phyloP scores from a whole-genome alignment of 2,888 invertebrate species.

The Brachyptera putata region DNA sequence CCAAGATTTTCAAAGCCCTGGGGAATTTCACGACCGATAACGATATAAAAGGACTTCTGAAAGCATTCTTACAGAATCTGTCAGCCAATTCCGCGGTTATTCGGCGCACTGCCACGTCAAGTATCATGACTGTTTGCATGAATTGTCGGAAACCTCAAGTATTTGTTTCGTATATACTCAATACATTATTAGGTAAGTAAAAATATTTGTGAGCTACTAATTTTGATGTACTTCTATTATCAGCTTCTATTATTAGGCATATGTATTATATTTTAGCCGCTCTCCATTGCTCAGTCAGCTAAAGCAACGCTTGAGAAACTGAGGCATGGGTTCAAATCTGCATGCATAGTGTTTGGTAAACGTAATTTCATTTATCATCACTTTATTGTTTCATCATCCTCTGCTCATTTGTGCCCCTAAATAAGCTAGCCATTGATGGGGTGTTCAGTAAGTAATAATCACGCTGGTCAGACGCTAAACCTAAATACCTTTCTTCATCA shows the following conservation, averaged over 20 bases:
- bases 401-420: no score
- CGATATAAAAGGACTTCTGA: slow-evolving; percentile 66
- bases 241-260: no score
- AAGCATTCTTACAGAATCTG: slow-evolving; percentile 62
- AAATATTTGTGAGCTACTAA: no score
- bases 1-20: slow-evolving; percentile 60
- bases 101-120: slow-evolving; percentile 74
- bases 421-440: no score
- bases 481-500: no score
- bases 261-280: no score
- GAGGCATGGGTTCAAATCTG: not conserved
- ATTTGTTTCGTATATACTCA: slow-evolving; percentile 64
- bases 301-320: not conserved
- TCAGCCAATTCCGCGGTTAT: slow-evolving; percentile 65
- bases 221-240: no score
- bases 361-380: no score
- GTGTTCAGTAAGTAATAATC: no score
- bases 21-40: slow-evolving; percentile 67
- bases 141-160: slow-evolving; percentile 66
- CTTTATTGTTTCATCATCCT: no score
- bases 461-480: no score
- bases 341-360: not conserved
- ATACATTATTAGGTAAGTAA: slow-evolving; percentile 54
- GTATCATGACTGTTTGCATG: slow-evolving; percentile 74
- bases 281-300: no score